Base-by-base conservation (phyloP, 2,797 vertebrate species). In the Cheirogaleus major region DNA sequence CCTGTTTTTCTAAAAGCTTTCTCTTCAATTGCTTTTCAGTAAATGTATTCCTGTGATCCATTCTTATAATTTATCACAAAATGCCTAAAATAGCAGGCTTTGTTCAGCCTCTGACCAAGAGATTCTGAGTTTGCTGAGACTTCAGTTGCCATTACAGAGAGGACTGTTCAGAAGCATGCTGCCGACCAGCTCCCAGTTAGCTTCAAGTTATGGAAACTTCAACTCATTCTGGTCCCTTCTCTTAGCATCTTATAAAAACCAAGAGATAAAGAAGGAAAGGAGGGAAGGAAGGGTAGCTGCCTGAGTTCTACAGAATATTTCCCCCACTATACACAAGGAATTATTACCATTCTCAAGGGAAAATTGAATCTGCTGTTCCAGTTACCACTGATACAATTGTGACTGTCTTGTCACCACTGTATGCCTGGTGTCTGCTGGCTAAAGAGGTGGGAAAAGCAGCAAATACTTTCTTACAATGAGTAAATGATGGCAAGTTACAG, bases 1-100 rank as follows among this genome's bases (percentile, higher is more conserved):
- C 96, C 84, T 95, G 80, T 76, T 92, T 97, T 97, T 85, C 84
- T 90, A 84, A 95, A 94, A 95, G 89, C 63, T 75, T 81, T 98
- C 41, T 93, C 81, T 91, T 87, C 91, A 96, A 43, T 83, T 96
- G 86, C 96, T 98, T 97, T 97, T 88, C 91, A 96, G 76, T 98
- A 98, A 97, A 94, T 93, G 61, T 61, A 89, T 83, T 89, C 70
- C 70, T 92, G 45, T 93, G 79, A 94, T 89, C 89, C 83, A 81
- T 96, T 97, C 94, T 97, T 95, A 83, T 55, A 93, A 93, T 97
- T 97, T 91, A 90, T 93, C 61, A 86, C n/a, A 70, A 82, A 92
- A 80, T 92, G 80, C 72, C 61, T 38, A 61, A 95, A 97, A 95
- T 69, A 96, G 89, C 55, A 95, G 25, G 65, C 63, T 94, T 95